These are phyloP conservation scores for Brachyptera risi DNA, from an alignment of 2,888 invertebrate genomes.

Conservation along the genomic window DNA sequence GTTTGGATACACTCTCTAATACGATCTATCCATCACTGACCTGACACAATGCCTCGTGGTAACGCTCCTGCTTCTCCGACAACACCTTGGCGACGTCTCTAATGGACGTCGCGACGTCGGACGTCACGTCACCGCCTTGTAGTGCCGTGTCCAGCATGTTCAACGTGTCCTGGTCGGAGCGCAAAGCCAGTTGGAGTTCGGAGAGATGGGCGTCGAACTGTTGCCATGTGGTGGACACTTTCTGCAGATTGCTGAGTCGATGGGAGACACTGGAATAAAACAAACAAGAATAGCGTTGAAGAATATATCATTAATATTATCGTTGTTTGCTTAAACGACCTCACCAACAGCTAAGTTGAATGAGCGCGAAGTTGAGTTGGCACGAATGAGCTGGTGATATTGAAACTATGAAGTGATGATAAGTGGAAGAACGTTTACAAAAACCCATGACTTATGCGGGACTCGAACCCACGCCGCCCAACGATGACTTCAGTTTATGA, in stretches of 20 bases:
- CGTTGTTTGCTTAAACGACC: too few relatives aligned
- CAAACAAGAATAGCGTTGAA: too few relatives aligned
- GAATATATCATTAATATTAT: too few relatives aligned
- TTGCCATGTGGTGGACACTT: constrained; percentile 67
- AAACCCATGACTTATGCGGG: too few relatives aligned
- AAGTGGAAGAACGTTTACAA: too few relatives aligned
- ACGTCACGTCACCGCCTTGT: constrained; percentile 36
- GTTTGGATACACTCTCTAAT: too few relatives aligned
- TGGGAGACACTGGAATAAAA: constrained; percentile 59
- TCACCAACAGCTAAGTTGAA: too few relatives aligned
- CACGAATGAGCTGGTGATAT: too few relatives aligned
- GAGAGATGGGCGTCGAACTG: constrained; percentile 72
- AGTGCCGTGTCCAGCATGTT: constrained; percentile 47
- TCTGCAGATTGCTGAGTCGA: constrained; percentile 66
- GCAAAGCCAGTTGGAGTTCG: constrained; percentile 70
- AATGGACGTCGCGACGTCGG: constrained; percentile 39
- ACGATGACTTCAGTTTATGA: too few relatives aligned
- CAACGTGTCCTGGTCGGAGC: constrained; percentile 63
- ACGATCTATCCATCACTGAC: constrained; percentile 9
- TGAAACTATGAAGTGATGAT: too few relatives aligned
- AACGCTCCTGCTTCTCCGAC: constrained; percentile 32
- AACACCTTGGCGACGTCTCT: constrained; percentile 36
- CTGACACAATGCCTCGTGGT: constrained; percentile 22
- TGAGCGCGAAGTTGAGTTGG: too few relatives aligned
- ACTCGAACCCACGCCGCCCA: too few relatives aligned